Conservation (phyloP, 1,140 invertebrate species). For the Chrysomallon squamiferum region DNA sequence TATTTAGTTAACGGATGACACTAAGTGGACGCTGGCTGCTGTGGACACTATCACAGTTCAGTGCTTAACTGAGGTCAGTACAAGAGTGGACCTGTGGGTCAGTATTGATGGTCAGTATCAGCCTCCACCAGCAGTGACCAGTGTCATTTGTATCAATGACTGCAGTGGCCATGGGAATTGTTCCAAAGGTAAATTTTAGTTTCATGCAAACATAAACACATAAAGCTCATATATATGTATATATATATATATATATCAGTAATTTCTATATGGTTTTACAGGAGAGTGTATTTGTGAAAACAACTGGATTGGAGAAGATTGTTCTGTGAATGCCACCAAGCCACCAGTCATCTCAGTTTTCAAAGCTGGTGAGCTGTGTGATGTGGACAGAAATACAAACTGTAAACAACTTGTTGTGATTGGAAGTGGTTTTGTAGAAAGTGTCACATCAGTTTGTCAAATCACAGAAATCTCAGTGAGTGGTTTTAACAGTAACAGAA, state of each 20-base stretch:
- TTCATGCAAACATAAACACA: no score
- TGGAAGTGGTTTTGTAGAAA: slow-evolving; percentile 29
- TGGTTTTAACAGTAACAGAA: no score
- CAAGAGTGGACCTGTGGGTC: neutral
- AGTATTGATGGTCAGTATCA: neutral
- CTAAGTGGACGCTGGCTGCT: neutral
- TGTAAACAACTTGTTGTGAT: slow-evolving; percentile 26
- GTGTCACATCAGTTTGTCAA: slow-evolving; percentile 17
- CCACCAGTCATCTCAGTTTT: slow-evolving; percentile 9
- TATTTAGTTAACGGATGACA: slow-evolving; percentile 1
- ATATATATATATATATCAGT: no score
- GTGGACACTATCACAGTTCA: neutral
- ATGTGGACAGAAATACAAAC: neutral
- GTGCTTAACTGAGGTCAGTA: neutral
- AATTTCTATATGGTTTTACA: neutral
- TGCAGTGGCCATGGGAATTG: slow-evolving; percentile 25
- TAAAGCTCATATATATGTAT: no score
- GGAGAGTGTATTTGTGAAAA: slow-evolving; percentile 17
- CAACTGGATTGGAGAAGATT: slow-evolving; percentile 15
- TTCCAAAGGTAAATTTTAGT: slow-evolving; percentile 14
- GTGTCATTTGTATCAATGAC: slow-evolving; percentile 19
- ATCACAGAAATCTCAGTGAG: slow-evolving; percentile 23
- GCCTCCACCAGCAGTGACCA: neutral
- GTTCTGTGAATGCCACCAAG: slow-evolving; percentile 10
- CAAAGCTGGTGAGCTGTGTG: slow-evolving; percentile 20